Evolutionary conservation across 2,888 invertebrate species (phyloP), one percentile per base, ranked within the genome.

Genomic region (Drosophila rubida): DNA sequence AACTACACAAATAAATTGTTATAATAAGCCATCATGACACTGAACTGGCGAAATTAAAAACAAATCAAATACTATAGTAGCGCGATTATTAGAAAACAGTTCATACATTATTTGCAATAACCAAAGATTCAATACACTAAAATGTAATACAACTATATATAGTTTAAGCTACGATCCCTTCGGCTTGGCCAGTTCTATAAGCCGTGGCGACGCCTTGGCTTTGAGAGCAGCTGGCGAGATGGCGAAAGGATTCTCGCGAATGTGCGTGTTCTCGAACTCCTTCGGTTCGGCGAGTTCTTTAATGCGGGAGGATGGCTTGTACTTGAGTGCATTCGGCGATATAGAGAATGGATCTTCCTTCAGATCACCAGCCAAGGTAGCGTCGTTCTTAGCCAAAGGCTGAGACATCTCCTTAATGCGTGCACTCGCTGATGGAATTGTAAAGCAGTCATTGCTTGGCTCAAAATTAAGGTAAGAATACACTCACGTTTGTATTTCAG

Each of bases 141-240:
- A 35, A 46, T 27, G 39, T n/a, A 39, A 11, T 6, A 19, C 3
- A n/a, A 9, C 11, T 6, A 25, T 5, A 5, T 19, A 42, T 16
- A 4, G 27, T 49, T 62, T 11, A 45, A 19, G 37, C 11, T 59
- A 65, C 6, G 72, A 71, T 7, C 88, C 84, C 41, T 90, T 92
- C 0, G 93, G 93, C 80, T 92, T 92, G 6, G 93, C 92, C 60
- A 93, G 77, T 76, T 93, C 92, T 35, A 92, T 77, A 11, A 92
- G 92, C 55, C 93, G 91, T n/a, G 92, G 90, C 4, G 93, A 90
- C 9, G 93, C 87, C 65, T 92, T 92, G 35, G 93, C 93, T 13
- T 90, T 93, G 11, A 93, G 87, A 0, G 93, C 94, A 8, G 93
- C 93, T 14, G 91, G 92, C 1, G 92, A 92, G 13, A 94, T 93